These are phyloP conservation scores for Oostethus manadensis DNA, from an alignment of 2,113 vertebrate species.

Conservation along the genomic window DNA sequence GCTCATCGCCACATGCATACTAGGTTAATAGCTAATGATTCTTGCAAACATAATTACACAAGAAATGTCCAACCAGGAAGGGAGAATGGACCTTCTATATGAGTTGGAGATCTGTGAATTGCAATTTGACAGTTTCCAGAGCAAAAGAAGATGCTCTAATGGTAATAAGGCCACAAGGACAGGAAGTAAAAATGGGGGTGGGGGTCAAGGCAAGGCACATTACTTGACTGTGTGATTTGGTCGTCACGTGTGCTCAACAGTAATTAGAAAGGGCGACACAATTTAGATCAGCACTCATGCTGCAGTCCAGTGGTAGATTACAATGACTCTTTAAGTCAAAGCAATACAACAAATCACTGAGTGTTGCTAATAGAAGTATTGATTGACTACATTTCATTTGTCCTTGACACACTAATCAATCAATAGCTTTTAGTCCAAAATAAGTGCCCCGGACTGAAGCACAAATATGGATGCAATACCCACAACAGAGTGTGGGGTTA, in stretches of 20 bases:
- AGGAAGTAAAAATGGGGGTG: background rate
- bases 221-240: conserved; percentile 4
- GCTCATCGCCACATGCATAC: conserved; percentile 38
- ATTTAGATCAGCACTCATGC: conserved; percentile 27
- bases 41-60: conserved; percentile 40
- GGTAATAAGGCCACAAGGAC: conserved; percentile 18
- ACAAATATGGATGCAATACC: conserved; percentile 2
- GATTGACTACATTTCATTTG: conserved; percentile 21
- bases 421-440: conserved; percentile 7
- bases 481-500: background rate
- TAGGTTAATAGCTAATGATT: conserved; percentile 42
- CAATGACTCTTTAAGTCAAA: conserved; percentile 29
- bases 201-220: conserved; percentile 8
- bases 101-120: conserved; percentile 37
- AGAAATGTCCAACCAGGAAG: conserved; percentile 34
- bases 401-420: conserved; percentile 26
- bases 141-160: conserved; percentile 21
- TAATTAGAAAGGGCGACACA: conserved; percentile 13
- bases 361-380: conserved; percentile 21
- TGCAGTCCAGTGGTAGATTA: conserved; percentile 14
- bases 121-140: conserved; percentile 38
- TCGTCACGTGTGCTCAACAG: conserved; percentile 19
- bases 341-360: conserved; percentile 25
- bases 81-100: conserved; percentile 40
- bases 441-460: conserved; percentile 2